Evolutionary conservation across 2,797 vertebrate genomes (phyloP).

Genomic region (Zenarchopterus dispar): DNA sequence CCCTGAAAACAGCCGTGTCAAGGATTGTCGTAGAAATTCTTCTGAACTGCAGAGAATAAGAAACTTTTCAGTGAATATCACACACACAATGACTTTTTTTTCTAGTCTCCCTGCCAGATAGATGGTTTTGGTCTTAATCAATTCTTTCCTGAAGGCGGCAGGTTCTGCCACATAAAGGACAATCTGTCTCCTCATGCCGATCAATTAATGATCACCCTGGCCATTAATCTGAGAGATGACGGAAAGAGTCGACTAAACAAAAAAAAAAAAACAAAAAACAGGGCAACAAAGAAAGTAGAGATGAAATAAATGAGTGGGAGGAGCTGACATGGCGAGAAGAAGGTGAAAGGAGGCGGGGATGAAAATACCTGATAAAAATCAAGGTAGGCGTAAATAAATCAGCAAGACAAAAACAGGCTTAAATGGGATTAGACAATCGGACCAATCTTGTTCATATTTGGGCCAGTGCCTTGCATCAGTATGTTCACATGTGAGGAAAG

Average conservation of each 20-base stretch:
- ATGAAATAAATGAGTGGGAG: slow-evolving; percentile 10
- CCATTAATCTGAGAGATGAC: slow-evolving; percentile 42
- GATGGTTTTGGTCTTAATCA: slow-evolving; percentile 76
- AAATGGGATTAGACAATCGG: slow-evolving; percentile 1
- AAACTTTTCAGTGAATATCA: slow-evolving; percentile 13
- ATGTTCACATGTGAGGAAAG: too few relatives aligned
- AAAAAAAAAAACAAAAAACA: slow-evolving; percentile 19
- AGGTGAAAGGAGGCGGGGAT: not conserved
- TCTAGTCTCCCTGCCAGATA: slow-evolving; percentile 46
- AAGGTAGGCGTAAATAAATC: too few relatives aligned
- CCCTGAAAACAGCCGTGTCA: slow-evolving; percentile 8
- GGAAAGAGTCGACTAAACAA: not conserved
- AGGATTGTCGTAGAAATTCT: slow-evolving; percentile 3
- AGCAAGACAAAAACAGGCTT: not conserved
- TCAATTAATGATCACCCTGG: slow-evolving; percentile 67
- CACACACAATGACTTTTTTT: slow-evolving; percentile 7
- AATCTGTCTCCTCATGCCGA: slow-evolving; percentile 55
- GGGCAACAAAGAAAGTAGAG: slow-evolving; percentile 2
- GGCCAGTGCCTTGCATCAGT: too few relatives aligned
- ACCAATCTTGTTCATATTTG: not conserved
- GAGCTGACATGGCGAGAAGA: not conserved
- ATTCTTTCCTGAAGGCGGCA: slow-evolving; percentile 58
- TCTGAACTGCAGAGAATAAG: slow-evolving; percentile 13
- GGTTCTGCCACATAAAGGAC: slow-evolving; percentile 60
- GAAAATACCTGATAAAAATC: not conserved